Conservation (phyloP, 2,888 invertebrate genomes). For the Noctua janthina region DNA sequence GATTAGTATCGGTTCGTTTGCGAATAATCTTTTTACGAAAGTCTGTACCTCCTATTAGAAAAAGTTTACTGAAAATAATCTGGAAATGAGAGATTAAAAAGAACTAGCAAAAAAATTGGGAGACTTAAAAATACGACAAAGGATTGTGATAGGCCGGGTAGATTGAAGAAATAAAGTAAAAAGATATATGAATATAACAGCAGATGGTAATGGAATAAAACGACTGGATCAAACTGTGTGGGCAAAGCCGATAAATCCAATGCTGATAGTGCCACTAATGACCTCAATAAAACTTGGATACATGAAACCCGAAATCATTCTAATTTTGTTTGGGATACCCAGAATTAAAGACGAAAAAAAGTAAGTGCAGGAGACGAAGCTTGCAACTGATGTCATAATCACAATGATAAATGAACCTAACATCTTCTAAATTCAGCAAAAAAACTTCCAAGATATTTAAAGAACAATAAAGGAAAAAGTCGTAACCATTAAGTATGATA, state of each 20-base stretch:
- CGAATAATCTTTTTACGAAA: conserved; percentile 23
- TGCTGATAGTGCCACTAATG: background rate
- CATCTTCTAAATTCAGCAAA: background rate
- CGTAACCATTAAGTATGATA: conserved; percentile 35
- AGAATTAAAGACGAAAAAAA: background rate
- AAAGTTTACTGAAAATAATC: conserved; percentile 13
- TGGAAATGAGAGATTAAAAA: background rate
- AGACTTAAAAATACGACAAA: background rate
- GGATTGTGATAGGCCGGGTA: background rate
- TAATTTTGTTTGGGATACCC: background rate
- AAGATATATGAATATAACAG: background rate
- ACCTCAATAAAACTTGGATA: background rate
- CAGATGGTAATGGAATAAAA: background rate
- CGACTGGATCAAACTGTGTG: background rate
- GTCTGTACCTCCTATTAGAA: conserved; percentile 13
- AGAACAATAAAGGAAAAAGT: conserved; percentile 26
- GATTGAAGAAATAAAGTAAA: background rate
- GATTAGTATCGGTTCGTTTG: conserved; percentile 63
- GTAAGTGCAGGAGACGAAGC: background rate
- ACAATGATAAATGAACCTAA: conserved; percentile 2
- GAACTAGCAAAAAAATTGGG: background rate
- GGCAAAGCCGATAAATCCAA: background rate
- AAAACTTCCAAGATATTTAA: background rate
- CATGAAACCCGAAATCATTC: background rate
- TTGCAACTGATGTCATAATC: background rate